A percentile compares a stretch with the other conserved stretches of the same genome.
phyloP scores from a whole-genome alignment of 2,888 invertebrate species.

The Cyaniris semiargus region DNA sequence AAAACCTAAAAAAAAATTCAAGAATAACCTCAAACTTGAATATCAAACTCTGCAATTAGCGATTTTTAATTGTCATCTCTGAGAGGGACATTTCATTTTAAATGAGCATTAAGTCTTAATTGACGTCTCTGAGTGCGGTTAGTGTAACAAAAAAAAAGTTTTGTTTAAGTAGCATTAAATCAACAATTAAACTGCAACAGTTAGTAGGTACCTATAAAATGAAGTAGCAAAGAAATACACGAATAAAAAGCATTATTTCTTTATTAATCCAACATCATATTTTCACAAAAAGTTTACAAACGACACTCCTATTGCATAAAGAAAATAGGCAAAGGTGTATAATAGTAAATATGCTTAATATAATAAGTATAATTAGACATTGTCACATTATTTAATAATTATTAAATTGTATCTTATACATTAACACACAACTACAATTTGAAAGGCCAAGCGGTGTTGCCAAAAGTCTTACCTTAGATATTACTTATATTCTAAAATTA shows the following conservation, averaged over 20 bases:
- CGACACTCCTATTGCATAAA: constrained; percentile 78
- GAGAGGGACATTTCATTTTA: too few species aligned
- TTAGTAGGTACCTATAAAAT: too few species aligned
- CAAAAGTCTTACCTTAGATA: constrained; percentile 45
- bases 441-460: constrained; percentile 81
- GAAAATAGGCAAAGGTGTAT: constrained; percentile 72
- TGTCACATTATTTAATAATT: constrained; percentile 21
- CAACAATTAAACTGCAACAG: too few species aligned
- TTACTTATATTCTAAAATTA: constrained; percentile 26
- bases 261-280: constrained; percentile 71
- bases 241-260: constrained; percentile 49
- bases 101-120: too few species aligned
- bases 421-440: constrained; percentile 71
- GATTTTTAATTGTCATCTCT: too few species aligned
- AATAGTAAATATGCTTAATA: constrained; percentile 58
- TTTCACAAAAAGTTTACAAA: constrained; percentile 78
- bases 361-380: constrained; percentile 45
- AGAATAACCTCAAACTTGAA: too few species aligned
- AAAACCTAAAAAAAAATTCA: too few species aligned
- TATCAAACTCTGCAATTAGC: too few species aligned
- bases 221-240: constrained; percentile 32
- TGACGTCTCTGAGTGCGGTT: too few species aligned
- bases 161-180: too few species aligned
- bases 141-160: too few species aligned
- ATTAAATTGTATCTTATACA: constrained; percentile 49